These are phyloP conservation scores for Trachops cirrhosus DNA, from an alignment of 2,797 vertebrate species.

Conservation along the genomic window DNA sequence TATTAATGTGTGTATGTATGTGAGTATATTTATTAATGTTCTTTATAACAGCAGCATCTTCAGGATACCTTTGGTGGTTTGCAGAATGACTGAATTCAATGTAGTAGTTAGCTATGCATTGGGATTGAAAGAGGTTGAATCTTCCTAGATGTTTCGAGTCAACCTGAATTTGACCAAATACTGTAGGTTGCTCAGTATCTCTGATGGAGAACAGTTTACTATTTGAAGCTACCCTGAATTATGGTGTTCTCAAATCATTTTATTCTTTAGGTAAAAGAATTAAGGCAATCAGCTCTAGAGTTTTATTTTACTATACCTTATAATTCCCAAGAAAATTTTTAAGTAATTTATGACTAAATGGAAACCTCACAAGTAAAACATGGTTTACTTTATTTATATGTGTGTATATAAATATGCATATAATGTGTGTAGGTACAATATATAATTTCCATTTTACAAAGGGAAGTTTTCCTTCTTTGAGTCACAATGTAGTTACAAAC, in stretches of 20 bases:
- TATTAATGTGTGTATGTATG: not conserved
- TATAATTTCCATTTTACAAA: constrained; percentile 12
- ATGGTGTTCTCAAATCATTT: not conserved
- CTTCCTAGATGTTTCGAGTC: not conserved
- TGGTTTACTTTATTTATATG: not conserved
- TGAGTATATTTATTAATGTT: not conserved
- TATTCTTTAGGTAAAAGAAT: not conserved
- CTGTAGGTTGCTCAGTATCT: not conserved
- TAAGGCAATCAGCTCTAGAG: not conserved
- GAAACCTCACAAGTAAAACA: not conserved
- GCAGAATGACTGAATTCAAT: not conserved
- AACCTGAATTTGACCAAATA: not conserved
- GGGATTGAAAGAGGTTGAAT: not conserved
- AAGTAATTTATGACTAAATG: not conserved
- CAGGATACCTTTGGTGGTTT: not conserved
- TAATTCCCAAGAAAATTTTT: not conserved
- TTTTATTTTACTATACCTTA: not conserved
- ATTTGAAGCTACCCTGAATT: not conserved
- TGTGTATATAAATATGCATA: not conserved
- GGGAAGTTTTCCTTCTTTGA: not conserved
- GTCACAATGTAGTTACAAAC: not conserved
- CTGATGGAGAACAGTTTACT: not conserved
- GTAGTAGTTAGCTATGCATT: not conserved
- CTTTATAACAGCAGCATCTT: not conserved
- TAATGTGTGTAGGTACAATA: not conserved